Evolutionary conservation across 2,113 vertebrate species (phyloP).

Genomic region (Otolemur garnettii): DNA sequence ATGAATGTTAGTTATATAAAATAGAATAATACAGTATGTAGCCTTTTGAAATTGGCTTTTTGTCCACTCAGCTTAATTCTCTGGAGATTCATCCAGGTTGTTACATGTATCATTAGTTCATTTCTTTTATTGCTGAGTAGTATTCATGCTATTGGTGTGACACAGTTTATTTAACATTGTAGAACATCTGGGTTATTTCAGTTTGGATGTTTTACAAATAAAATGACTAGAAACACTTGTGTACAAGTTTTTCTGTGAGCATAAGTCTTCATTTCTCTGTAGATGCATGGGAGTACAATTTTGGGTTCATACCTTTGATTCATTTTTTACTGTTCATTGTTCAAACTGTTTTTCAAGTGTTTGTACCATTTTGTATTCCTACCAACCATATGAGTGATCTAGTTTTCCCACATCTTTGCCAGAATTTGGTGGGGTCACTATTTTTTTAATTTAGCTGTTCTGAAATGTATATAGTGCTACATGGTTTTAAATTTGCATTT

Average conservation of each 20-base stretch:
- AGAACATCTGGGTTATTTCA: neutral
- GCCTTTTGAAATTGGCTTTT: neutral
- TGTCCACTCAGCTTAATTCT: neutral
- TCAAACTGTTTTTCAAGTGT: neutral
- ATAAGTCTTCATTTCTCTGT: constrained; percentile 16
- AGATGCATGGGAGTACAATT: neutral
- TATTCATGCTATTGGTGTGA: neutral
- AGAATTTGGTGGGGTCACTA: neutral
- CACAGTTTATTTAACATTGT: constrained; percentile 5
- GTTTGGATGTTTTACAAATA: neutral
- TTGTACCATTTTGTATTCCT: neutral
- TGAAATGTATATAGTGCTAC: neutral
- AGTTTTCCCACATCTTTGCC: neutral
- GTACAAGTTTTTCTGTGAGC: neutral
- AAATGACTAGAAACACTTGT: neutral
- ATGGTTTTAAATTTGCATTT: neutral
- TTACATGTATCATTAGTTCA: neutral
- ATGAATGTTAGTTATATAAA: neutral
- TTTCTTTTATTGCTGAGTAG: neutral
- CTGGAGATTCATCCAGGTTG: neutral
- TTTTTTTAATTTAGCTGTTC: constrained; percentile 42
- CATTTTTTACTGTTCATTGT: neutral
- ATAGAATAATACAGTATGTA: neutral
- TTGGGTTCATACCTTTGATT: neutral
- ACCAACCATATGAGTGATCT: neutral